These are phyloP conservation scores for Pegea sp. DNA, from an alignment of 23 tunicate genomes.

Conservation along the genomic window DNA sequence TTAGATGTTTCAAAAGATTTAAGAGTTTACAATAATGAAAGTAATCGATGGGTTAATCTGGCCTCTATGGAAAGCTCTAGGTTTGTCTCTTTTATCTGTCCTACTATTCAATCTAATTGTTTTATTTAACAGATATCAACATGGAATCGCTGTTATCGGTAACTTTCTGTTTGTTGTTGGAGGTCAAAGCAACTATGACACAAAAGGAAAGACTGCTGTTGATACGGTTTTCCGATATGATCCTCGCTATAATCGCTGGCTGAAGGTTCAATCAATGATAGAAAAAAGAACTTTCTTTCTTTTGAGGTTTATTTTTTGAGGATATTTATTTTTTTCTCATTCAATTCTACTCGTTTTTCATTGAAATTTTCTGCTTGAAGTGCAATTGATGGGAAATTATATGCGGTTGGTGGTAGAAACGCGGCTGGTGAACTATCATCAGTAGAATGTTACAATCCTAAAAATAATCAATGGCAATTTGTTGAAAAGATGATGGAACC, in stretches of 20 bases:
- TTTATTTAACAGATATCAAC: constrained; percentile 46
- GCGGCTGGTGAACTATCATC: constrained; percentile 93
- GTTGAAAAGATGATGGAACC: constrained; percentile 98
- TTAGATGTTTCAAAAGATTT: constrained; percentile 87
- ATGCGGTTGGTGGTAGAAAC: constrained; percentile 96
- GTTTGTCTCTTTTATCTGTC: constrained; percentile 5
- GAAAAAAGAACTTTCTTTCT: constrained; percentile 95
- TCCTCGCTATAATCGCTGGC: constrained; percentile 88
- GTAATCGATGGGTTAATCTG: constrained; percentile 64
- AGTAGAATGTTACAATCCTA: constrained; percentile 87
- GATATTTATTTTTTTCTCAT: not conserved
- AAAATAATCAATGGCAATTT: constrained; percentile 67
- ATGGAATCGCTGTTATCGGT: constrained; percentile 99
- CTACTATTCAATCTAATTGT: not conserved
- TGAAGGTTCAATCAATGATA: constrained; percentile 38
- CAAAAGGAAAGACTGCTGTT: constrained; percentile 97
- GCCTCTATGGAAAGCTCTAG: constrained; percentile 95
- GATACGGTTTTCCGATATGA: constrained; percentile 97
- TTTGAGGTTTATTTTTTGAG: constrained; percentile 22
- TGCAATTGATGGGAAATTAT: constrained; percentile 84
- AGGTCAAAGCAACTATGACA: constrained; percentile 97
- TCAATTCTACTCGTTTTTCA: too few species aligned
- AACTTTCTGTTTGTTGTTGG: constrained; percentile 97
- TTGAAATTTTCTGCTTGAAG: constrained; percentile 7
- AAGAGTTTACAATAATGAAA: constrained; percentile 60